phyloP scores from a whole-genome alignment of 1,140 invertebrate genomes.

The Cotesia chilonis region DNA sequence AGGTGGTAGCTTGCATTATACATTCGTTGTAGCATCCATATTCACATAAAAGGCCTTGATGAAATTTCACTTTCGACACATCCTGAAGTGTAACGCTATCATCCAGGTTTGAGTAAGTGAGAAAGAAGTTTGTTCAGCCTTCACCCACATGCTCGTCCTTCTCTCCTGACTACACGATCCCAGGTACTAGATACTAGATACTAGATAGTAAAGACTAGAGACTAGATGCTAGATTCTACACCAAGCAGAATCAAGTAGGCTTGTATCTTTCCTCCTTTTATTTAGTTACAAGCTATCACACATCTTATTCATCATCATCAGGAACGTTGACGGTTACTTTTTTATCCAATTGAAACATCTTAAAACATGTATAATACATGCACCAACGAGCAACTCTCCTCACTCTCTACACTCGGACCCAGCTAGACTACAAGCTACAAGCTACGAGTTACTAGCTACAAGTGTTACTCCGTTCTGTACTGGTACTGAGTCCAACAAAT shows the following conservation, averaged over 20 bases:
- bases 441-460: too few relatives aligned
- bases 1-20: too few relatives aligned
- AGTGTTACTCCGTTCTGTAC: too few relatives aligned
- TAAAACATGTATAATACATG: neutral
- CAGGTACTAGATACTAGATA: slow-evolving; percentile 15
- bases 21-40: too few relatives aligned
- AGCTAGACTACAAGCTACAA: neutral
- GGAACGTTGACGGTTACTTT: neutral
- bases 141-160: slow-evolving; percentile 62
- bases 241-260: neutral
- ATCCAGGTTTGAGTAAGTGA: slow-evolving; percentile 41
- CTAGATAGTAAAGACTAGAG: neutral
- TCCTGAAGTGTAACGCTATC: slow-evolving; percentile 48
- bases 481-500: too few relatives aligned
- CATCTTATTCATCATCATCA: slow-evolving; percentile 3
- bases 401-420: neutral
- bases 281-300: neutral
- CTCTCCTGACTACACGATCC: slow-evolving; percentile 35
- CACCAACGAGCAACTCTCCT: neutral
- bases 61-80: slow-evolving; percentile 63
- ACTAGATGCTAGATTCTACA: slow-evolving; percentile 23
- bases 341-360: slow-evolving; percentile 8
- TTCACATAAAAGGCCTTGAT: slow-evolving; percentile 43
- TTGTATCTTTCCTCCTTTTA: slow-evolving; percentile 21
- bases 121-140: slow-evolving; percentile 48